Conservation (phyloP, 2,797 vertebrate genomes). For the Schizothorax lantsangensis region DNA sequence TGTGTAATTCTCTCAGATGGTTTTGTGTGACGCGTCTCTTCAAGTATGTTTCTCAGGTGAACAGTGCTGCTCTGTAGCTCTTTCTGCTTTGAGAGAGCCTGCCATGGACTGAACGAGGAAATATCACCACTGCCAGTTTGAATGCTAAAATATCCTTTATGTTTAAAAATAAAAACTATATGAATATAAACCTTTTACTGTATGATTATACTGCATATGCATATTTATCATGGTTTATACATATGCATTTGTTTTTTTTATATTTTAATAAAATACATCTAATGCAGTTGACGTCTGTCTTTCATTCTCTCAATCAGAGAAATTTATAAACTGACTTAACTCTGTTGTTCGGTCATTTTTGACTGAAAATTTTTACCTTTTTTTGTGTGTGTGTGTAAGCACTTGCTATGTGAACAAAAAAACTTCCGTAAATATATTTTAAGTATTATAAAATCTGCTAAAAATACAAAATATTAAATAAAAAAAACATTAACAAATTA, state of each 20-base stretch:
- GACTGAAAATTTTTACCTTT: not conserved
- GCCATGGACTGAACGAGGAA: conserved; percentile 71
- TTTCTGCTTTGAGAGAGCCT: conserved; percentile 58
- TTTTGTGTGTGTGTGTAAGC: too few species aligned
- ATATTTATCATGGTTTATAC: conserved; percentile 80
- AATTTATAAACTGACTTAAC: not conserved
- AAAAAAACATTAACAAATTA: not conserved
- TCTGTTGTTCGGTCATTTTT: not conserved
- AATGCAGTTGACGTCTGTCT: conserved; percentile 24
- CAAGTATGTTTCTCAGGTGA: conserved; percentile 80
- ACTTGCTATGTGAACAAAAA: not conserved
- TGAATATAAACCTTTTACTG: conserved; percentile 81
- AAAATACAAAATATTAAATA: not conserved
- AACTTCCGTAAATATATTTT: not conserved
- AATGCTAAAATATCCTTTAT: conserved; percentile 80
- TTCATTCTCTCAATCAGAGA: not conserved
- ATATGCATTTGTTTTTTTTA: conserved; percentile 78
- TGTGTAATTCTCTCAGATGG: conserved; percentile 34
- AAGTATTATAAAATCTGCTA: not conserved
- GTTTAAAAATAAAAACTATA: conserved; percentile 78
- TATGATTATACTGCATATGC: conserved; percentile 81
- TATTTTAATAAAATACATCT: conserved; percentile 84
- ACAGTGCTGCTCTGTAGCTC: conserved; percentile 80
- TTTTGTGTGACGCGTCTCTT: conserved; percentile 57
- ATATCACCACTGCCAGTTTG: conserved; percentile 85